These are phyloP conservation scores for Gasterosteus nipponicus DNA, from an alignment of 2,113 vertebrate genomes.

Conservation along the genomic window DNA sequence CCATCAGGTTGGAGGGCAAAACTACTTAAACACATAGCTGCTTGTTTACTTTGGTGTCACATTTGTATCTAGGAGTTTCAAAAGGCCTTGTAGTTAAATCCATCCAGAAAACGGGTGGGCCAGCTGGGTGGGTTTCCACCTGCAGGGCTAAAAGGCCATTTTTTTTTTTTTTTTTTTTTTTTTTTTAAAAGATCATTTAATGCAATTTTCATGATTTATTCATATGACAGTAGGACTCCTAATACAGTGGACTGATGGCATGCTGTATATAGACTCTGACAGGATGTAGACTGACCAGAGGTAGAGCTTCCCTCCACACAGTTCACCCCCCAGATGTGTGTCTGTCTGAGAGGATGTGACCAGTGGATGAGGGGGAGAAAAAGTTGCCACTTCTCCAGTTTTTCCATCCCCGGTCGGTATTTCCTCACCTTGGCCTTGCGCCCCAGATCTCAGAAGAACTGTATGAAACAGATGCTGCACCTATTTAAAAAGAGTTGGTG, in stretches of 20 bases:
- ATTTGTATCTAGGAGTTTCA: not conserved
- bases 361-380: constrained; percentile 8
- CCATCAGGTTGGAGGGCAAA: constrained; percentile 55
- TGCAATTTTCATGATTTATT: not conserved
- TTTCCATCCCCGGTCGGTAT: constrained; percentile 31
- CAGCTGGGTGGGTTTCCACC: not conserved
- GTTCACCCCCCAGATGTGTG: constrained; percentile 68
- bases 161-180: constrained; percentile 12
- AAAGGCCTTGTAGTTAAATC: not conserved
- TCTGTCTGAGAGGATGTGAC: constrained; percentile 48
- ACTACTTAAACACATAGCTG: constrained; percentile 46
- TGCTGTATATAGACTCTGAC: constrained; percentile 5
- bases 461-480: constrained; percentile 29
- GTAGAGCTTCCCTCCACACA: constrained; percentile 52
- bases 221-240: not conserved
- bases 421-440: constrained; percentile 29
- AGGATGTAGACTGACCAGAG: constrained; percentile 67
- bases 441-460: constrained; percentile 42
- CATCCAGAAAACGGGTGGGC: not conserved
- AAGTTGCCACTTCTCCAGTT: constrained; percentile 29
- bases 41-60: constrained; percentile 12
- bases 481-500: constrained; percentile 25
- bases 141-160: not conserved
- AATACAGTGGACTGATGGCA: not conserved
- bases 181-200: not conserved